These are phyloP conservation scores for Heterodera schachtii DNA, from an alignment of 1,140 invertebrate genomes.

Conservation along the genomic window DNA sequence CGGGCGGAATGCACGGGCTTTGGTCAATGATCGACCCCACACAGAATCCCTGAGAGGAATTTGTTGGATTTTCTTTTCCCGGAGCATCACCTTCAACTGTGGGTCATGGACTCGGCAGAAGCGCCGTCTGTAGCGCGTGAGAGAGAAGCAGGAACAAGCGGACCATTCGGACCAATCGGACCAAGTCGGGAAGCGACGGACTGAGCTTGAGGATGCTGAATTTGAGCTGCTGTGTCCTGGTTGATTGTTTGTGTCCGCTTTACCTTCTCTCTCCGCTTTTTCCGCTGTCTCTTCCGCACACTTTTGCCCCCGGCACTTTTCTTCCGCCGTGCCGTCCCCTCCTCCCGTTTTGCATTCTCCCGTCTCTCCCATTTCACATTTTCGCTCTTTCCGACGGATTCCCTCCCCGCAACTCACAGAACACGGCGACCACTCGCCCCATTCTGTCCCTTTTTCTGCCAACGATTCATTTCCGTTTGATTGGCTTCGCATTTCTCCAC, in stretches of 20 bases:
- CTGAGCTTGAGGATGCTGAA: not conserved
- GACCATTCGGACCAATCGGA: conserved; percentile 55
- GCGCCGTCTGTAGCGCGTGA: conserved; percentile 56
- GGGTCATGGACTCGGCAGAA: conserved; percentile 59
- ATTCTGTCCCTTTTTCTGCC: conserved; percentile 37
- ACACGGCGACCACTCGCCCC: conserved; percentile 46
- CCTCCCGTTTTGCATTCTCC: conserved; percentile 12
- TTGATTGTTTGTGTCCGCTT: not conserved
- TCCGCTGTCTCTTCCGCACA: conserved; percentile 66
- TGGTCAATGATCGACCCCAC: conserved; percentile 60
- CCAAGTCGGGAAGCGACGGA: conserved; percentile 47
- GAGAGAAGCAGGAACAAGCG: conserved; percentile 58
- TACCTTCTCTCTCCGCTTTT: conserved; percentile 61
- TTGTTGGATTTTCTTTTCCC: conserved; percentile 35
- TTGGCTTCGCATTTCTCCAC: not conserved
- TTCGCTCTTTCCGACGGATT: not conserved
- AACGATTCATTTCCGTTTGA: not conserved
- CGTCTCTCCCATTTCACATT: not conserved
- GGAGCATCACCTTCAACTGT: conserved; percentile 40
- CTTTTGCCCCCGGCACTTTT: conserved; percentile 26
- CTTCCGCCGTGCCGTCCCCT: conserved; percentile 35
- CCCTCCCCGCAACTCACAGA: conserved; percentile 49
- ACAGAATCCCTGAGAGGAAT: conserved; percentile 56
- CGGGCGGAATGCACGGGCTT: conserved; percentile 49
- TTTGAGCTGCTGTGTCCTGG: too few species aligned